Evolutionary conservation across 2,888 invertebrate species (phyloP).

Genomic region (Sylvicola fuscatus): DNA sequence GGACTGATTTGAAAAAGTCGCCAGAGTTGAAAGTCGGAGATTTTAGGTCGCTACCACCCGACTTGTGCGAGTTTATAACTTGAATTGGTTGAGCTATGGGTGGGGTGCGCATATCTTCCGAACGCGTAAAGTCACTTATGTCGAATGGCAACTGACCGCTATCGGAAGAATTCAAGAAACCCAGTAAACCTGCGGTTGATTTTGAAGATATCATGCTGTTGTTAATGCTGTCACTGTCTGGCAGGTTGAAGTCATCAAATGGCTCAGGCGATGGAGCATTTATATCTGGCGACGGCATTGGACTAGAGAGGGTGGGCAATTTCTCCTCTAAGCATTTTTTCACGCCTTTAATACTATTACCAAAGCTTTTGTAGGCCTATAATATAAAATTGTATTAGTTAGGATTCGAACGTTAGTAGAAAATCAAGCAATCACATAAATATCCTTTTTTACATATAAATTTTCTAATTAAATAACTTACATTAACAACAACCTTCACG

Average conservation of each 20-base stretch:
- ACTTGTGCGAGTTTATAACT: conserved; percentile 33
- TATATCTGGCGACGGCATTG: conserved; percentile 35
- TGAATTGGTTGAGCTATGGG: conserved; percentile 30
- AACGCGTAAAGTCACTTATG: conserved; percentile 23
- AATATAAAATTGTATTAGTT: conserved; percentile 8
- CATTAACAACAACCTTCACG: conserved; percentile 89
- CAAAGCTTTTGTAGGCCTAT: conserved; percentile 90
- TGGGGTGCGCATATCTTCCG: conserved; percentile 11
- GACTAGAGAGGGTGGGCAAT: conserved; percentile 45
- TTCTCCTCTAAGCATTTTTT: conserved; percentile 73
- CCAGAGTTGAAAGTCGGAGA: too few species aligned
- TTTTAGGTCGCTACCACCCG: conserved; percentile 21
- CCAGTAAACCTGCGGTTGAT: not conserved
- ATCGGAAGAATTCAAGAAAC: conserved; percentile 27
- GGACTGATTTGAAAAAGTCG: conserved; percentile 29
- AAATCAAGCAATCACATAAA: not conserved
- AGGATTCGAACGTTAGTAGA: not conserved
- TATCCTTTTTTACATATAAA: conserved; percentile 1
- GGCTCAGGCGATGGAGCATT: conserved; percentile 61
- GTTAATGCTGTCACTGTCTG: conserved; percentile 12
- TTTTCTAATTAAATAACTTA: conserved; percentile 30
- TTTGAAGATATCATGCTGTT: not conserved
- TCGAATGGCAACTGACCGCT: conserved; percentile 40
- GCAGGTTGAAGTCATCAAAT: conserved; percentile 60
- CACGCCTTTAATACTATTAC: conserved; percentile 63